phyloP scores from a whole-genome alignment of 2,113 vertebrate species.

The Fulica atra region DNA sequence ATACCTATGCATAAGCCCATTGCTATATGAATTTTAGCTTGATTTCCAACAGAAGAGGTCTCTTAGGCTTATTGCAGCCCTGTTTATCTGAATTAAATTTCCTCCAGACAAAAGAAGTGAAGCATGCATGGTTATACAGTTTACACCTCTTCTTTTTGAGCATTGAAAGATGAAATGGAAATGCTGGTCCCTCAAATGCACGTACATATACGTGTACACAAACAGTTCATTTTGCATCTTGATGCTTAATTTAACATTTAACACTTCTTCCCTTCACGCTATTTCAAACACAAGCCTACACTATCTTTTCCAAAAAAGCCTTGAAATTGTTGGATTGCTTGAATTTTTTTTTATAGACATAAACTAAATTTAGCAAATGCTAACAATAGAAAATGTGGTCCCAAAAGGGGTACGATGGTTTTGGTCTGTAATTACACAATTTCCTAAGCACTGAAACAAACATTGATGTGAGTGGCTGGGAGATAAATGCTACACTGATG shows the following conservation, averaged over 20 bases:
- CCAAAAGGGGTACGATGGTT: not conserved
- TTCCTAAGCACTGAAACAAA: slow-evolving; percentile 17
- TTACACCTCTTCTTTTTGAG: not conserved
- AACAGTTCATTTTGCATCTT: not conserved
- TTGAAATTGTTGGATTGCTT: not conserved
- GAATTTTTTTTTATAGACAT: not conserved
- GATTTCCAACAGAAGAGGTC: not conserved
- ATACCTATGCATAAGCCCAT: not conserved
- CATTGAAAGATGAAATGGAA: not conserved
- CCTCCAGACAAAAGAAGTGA: not conserved
- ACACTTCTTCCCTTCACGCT: not conserved
- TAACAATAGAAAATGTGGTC: not conserved
- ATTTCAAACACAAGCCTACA: not conserved
- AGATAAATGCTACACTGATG: slow-evolving; percentile 27
- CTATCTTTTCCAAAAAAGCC: not conserved
- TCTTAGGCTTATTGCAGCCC: not conserved
- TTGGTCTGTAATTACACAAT: not conserved
- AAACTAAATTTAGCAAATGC: not conserved
- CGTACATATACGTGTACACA: not conserved
- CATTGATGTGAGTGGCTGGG: not conserved
- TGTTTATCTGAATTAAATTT: not conserved
- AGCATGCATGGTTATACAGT: not conserved
- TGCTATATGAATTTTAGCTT: not conserved
- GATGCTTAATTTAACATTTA: not conserved
- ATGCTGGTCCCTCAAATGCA: not conserved